phyloP scores from a whole-genome alignment of 2,888 invertebrate genomes.

The Rotaria sp. region DNA sequence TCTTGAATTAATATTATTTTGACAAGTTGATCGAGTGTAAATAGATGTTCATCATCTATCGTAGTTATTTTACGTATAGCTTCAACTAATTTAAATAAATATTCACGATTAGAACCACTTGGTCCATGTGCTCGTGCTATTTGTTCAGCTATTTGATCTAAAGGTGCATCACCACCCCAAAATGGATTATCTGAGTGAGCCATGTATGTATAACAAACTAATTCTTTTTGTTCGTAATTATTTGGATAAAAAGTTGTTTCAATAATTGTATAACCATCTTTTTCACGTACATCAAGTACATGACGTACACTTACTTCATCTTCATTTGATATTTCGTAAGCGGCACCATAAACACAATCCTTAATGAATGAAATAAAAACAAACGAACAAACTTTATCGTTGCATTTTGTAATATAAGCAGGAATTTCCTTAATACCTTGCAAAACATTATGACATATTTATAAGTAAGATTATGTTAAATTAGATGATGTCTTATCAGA shows the following conservation, averaged over 20 bases:
- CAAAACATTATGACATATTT: no score
- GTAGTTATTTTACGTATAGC: background rate
- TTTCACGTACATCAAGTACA: conserved; percentile 81
- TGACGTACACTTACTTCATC: conserved; percentile 65
- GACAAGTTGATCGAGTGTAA: background rate
- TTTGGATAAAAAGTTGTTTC: conserved; percentile 67
- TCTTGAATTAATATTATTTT: background rate
- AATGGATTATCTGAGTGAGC: conserved; percentile 73
- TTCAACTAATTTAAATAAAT: conserved; percentile 74
- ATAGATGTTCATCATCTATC: background rate
- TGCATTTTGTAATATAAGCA: no score
- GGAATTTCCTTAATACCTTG: no score
- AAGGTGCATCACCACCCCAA: conserved; percentile 63
- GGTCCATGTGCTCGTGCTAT: conserved; percentile 68
- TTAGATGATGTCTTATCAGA: background rate
- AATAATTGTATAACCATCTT: conserved; percentile 76
- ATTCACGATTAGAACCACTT: conserved; percentile 83
- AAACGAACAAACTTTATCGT: background rate
- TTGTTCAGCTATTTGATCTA: conserved; percentile 74
- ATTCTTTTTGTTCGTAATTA: conserved; percentile 42
- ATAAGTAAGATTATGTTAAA: no score
- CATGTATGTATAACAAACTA: conserved; percentile 68
- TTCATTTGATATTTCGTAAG: conserved; percentile 71
- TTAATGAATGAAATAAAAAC: conserved; percentile 46
- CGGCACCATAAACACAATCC: conserved; percentile 78